These are phyloP conservation scores for Nothobranchius kuhntae DNA, from an alignment of 2,113 vertebrate species.

Conservation along the genomic window DNA sequence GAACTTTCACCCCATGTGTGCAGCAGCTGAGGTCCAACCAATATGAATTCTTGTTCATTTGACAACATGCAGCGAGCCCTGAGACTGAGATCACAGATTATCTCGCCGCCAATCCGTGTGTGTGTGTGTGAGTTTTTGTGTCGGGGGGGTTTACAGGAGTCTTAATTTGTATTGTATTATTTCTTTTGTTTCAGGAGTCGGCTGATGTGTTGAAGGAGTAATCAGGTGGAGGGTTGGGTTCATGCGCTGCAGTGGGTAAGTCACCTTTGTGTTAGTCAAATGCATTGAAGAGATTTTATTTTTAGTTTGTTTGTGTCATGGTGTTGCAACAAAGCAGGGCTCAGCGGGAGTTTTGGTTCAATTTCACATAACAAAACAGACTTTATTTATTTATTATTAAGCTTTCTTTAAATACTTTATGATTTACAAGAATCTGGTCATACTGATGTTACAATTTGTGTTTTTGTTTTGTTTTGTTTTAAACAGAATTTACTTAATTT, in stretches of 20 bases:
- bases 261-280: neutral
- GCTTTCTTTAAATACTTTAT: neutral
- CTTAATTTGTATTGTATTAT: neutral
- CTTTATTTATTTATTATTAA: neutral
- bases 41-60: constrained; percentile 24
- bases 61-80: constrained; percentile 30
- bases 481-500: too few relatives aligned
- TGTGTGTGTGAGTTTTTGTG: neutral
- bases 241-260: constrained; percentile 10
- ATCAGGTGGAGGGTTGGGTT: neutral
- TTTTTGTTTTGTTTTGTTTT: too few relatives aligned
- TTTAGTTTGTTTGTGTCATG: too few relatives aligned
- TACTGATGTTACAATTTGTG: too few relatives aligned
- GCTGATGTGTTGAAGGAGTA: neutral
- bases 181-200: constrained; percentile 35
- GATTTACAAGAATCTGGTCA: too few relatives aligned
- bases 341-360: neutral
- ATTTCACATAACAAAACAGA: neutral
- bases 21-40: constrained; percentile 23
- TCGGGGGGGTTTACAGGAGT: too few relatives aligned
- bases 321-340: neutral
- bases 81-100: constrained; percentile 14
- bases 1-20: constrained; percentile 42
- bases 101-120: neutral
- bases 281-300: neutral